These are phyloP conservation scores for Aleiodes sp. DNA, from an alignment of 1,140 invertebrate species.

Conservation along the genomic window DNA sequence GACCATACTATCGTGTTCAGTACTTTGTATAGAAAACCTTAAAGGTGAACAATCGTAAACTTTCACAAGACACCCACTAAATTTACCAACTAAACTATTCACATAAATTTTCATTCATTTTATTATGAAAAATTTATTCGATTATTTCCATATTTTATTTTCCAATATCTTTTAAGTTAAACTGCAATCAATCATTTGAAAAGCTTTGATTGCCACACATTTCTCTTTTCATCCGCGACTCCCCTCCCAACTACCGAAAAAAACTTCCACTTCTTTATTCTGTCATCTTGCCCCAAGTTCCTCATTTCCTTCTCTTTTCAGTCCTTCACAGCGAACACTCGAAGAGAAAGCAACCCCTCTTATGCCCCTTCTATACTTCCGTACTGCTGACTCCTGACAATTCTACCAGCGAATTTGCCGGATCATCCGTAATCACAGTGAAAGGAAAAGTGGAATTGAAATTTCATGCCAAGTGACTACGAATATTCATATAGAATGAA, in stretches of 20 bases:
- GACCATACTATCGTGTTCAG: neutral
- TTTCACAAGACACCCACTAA: neutral
- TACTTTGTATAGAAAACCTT: constrained; percentile 3
- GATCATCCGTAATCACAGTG: constrained; percentile 7
- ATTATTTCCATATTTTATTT: neutral
- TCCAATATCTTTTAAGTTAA: neutral
- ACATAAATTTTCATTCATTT: neutral
- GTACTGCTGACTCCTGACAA: constrained; percentile 6
- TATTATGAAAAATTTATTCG: neutral
- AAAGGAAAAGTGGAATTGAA: constrained; percentile 9
- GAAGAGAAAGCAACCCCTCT: neutral
- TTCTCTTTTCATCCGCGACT: neutral
- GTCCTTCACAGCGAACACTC: constrained; percentile 2
- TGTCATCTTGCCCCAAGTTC: constrained; percentile 8
- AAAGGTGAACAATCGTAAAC: neutral
- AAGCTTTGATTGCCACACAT: neutral
- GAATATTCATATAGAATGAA: constrained; percentile 1
- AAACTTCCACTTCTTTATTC: neutral
- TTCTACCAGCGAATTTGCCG: constrained; percentile 3
- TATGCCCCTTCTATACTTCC: neutral
- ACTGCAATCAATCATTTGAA: neutral
- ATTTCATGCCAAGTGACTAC: constrained; percentile 5
- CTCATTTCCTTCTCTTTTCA: constrained; percentile 2
- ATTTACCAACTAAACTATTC: neutral
- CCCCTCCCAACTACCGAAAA: too few relatives aligned